A percentile compares a stretch with the other conserved stretches of the same genome.
Conservation (phyloP, 1,140 invertebrate species). For the Drosophila albomicans region DNA sequence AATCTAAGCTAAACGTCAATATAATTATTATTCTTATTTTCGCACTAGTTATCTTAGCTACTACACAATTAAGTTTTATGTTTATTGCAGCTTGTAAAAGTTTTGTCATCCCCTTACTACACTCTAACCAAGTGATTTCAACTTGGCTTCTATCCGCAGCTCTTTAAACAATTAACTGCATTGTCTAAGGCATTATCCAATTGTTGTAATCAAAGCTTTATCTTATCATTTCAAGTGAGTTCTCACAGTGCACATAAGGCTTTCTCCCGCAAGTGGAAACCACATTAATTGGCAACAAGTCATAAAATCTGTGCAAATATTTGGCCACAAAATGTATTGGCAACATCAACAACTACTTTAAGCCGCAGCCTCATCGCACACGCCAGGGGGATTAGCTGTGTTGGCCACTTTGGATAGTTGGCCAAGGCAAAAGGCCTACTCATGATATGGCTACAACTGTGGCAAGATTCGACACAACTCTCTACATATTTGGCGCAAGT, state of each 20-base stretch:
- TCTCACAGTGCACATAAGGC: neutral
- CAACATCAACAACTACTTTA: neutral
- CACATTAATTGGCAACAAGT: constrained; percentile 56
- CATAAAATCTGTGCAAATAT: constrained; percentile 63
- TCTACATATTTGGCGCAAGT: constrained; percentile 60
- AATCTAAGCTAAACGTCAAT: too few species aligned
- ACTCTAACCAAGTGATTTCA: neutral
- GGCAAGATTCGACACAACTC: constrained; percentile 13
- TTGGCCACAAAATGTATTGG: constrained; percentile 16
- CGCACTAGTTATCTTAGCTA: neutral
- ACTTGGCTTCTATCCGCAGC: neutral
- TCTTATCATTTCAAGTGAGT: neutral
- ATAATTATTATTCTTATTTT: too few species aligned
- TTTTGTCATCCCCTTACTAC: neutral
- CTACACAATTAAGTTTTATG: neutral
- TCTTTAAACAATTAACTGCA: neutral
- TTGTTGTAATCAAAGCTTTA: neutral
- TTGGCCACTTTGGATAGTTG: constrained; percentile 7
- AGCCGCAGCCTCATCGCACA: constrained; percentile 9
- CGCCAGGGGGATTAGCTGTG: neutral
- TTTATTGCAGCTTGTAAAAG: neutral
- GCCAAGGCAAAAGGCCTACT: constrained; percentile 26
- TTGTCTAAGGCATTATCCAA: neutral
- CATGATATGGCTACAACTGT: constrained; percentile 12
- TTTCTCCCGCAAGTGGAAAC: neutral